A percentile compares a stretch with the other conserved stretches of the same genome.
Conservation (phyloP, 2,888 invertebrate genomes). For the Macrostomum cliftonense region DNA sequence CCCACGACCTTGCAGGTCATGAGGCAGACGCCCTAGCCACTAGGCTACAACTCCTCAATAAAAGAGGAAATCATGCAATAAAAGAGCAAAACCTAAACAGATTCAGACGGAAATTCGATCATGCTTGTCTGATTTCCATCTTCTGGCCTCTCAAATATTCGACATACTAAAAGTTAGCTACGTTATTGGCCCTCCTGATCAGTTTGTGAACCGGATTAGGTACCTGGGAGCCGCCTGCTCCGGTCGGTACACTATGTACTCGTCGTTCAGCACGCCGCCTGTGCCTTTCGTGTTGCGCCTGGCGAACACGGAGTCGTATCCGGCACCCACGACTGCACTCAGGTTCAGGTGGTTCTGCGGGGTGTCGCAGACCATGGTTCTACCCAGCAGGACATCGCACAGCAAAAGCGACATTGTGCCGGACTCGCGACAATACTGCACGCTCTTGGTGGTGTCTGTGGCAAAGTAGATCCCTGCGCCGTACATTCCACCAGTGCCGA, state of each 20-base stretch:
- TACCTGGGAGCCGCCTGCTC: conserved; percentile 11
- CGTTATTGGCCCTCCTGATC: no score
- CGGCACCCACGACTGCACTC: neutral
- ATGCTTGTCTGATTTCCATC: no score
- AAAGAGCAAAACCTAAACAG: no score
- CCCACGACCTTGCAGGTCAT: no score
- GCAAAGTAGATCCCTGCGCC: conserved; percentile 5
- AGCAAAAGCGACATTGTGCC: conserved; percentile 12
- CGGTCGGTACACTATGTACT: conserved; percentile 10
- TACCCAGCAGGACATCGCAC: conserved; percentile 13
- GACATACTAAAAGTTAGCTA: no score
- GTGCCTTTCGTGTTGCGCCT: conserved; percentile 3
- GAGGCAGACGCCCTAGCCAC: no score
- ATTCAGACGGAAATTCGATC: no score
- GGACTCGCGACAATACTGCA: conserved; percentile 10
- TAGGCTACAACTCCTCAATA: no score
- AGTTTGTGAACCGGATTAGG: conserved; percentile 5
- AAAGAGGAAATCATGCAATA: no score
- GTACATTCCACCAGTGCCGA: neutral
- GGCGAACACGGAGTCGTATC: conserved; percentile 9
- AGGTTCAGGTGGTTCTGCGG: conserved; percentile 2
- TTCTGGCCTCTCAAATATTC: no score
- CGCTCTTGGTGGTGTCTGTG: conserved; percentile 4
- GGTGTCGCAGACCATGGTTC: neutral
- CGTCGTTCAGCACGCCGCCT: conserved; percentile 12